These are phyloP conservation scores for Pogona vitticeps DNA, from an alignment of 2,113 vertebrate species.

Conservation along the genomic window DNA sequence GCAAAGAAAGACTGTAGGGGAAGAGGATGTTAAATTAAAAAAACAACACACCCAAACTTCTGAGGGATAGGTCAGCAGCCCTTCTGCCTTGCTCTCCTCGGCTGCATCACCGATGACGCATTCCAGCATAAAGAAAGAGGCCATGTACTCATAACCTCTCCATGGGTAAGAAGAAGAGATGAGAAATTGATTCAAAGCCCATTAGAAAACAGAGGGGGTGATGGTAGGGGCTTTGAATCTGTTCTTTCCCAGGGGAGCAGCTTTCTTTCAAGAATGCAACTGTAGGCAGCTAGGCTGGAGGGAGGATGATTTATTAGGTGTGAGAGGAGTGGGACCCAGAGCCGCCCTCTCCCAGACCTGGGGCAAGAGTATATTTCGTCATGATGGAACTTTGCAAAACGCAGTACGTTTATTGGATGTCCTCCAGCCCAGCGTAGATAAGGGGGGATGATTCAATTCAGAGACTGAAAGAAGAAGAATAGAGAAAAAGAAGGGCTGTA, in stretches of 20 bases:
- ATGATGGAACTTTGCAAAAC: no score
- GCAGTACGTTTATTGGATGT: no score
- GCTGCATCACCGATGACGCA: background rate
- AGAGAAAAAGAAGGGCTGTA: no score
- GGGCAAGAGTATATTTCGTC: no score
- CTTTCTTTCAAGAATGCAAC: background rate
- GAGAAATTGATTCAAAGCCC: background rate
- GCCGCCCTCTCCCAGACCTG: no score
- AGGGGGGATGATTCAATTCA: background rate
- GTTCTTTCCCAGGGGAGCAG: background rate
- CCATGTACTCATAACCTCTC: background rate
- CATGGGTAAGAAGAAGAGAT: background rate
- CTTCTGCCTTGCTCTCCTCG: background rate
- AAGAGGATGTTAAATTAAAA: background rate
- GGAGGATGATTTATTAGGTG: no score
- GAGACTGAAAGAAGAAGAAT: background rate
- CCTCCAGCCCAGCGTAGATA: background rate
- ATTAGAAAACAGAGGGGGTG: background rate
- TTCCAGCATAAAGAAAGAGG: background rate
- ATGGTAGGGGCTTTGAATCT: background rate
- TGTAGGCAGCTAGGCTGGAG: background rate
- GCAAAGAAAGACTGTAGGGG: background rate
- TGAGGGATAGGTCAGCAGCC: background rate
- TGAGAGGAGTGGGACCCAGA: no score
- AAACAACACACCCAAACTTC: background rate